Conservation (phyloP, 2,113 vertebrate species). For the Nesogale talazaci region DNA sequence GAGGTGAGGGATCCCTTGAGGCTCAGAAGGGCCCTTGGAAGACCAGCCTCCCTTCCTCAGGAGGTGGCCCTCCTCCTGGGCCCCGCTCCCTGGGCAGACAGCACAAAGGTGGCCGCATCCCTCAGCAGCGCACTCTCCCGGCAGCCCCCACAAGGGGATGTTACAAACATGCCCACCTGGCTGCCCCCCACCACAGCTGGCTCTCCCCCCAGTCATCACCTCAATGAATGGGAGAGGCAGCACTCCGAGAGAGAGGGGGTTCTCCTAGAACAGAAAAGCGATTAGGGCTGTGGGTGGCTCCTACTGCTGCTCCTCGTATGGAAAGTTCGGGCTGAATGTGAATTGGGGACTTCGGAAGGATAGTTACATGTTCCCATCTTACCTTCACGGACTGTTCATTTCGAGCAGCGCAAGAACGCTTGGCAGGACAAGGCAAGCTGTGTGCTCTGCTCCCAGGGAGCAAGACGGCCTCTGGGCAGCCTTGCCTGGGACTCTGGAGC, state of each 20-base stretch:
- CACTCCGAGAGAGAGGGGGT: slow-evolving; percentile 82
- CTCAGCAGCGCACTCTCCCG: rapidly evolving
- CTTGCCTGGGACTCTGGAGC: neutral
- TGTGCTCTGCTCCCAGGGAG: neutral
- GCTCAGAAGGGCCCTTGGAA: neutral
- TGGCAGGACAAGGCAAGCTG: rapidly evolving
- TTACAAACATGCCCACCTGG: slow-evolving; percentile 74
- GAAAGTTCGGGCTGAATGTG: slow-evolving; percentile 86
- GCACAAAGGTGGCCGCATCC: neutral
- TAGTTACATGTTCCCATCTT: slow-evolving; percentile 82
- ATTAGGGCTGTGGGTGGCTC: slow-evolving; percentile 84
- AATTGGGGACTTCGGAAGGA: slow-evolving; percentile 77
- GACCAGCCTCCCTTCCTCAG: neutral
- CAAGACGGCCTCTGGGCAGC: neutral
- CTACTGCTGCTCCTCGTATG: slow-evolving; percentile 83
- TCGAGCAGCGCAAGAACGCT: slow-evolving; percentile 68
- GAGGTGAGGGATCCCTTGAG: neutral
- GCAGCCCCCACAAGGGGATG: slow-evolving; percentile 82
- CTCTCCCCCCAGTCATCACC: slow-evolving; percentile 85
- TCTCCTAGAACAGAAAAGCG: slow-evolving; percentile 82
- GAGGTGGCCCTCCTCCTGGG: neutral
- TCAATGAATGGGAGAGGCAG: slow-evolving; percentile 83
- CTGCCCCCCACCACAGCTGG: slow-evolving; percentile 65
- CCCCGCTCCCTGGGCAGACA: neutral
- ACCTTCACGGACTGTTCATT: slow-evolving; percentile 81